These are phyloP conservation scores for Neopelma chrysocephalum DNA, from an alignment of 2,797 vertebrate genomes.

Conservation along the genomic window DNA sequence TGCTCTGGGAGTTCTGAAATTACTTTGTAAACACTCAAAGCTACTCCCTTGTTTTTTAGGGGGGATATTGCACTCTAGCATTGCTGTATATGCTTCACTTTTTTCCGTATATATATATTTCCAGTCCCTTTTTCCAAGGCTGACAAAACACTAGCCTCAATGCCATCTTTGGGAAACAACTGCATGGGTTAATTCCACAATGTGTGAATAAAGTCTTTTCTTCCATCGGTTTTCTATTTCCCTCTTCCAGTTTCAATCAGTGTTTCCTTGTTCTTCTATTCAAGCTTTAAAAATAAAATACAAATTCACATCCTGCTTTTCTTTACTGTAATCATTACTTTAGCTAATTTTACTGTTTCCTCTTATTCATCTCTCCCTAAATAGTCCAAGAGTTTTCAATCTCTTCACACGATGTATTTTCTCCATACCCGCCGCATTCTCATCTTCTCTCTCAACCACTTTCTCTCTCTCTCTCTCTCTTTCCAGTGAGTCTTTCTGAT, in stretches of 20 bases:
- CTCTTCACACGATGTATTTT: neutral
- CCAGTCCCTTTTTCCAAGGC: neutral
- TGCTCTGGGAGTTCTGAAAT: neutral
- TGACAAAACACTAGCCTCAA: neutral
- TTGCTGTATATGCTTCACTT: neutral
- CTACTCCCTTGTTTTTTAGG: neutral
- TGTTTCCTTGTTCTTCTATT: constrained; percentile 32
- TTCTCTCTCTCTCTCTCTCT: neutral
- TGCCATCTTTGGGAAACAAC: neutral
- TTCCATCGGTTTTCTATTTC: neutral
- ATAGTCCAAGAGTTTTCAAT: neutral
- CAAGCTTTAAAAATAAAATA: constrained; percentile 8
- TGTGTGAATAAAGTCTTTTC: neutral
- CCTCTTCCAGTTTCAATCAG: constrained; percentile 23
- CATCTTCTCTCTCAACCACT: neutral
- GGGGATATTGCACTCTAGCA: neutral
- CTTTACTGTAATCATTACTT: neutral
- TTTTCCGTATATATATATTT: neutral
- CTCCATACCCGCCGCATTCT: neutral
- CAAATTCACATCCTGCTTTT: neutral
- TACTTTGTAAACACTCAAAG: neutral
- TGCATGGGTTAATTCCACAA: neutral
- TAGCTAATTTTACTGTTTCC: neutral
- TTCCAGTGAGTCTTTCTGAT: neutral
- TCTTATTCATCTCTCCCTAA: neutral